Evolutionary conservation across 2,797 vertebrate species (phyloP).

Genomic region (Cuniculus paca): DNA sequence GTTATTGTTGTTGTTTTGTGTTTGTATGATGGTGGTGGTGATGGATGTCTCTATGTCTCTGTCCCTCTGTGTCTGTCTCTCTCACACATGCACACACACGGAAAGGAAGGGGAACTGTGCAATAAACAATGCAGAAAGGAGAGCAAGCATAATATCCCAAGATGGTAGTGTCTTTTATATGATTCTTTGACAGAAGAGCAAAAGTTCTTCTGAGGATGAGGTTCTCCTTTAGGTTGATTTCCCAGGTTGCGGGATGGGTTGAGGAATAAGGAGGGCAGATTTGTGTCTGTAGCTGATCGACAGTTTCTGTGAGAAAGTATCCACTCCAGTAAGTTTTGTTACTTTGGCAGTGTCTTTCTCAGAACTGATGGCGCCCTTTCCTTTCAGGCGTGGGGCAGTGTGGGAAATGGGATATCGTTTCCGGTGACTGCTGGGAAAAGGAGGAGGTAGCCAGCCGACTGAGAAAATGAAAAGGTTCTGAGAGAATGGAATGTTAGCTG

Average conservation of each 20-base stretch:
- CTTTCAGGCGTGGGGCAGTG: neutral
- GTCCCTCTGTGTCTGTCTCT: fast-evolving
- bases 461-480: slow-evolving; percentile 63
- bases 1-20: neutral
- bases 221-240: slow-evolving; percentile 27
- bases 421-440: slow-evolving; percentile 40
- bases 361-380: slow-evolving; percentile 60
- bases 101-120: neutral
- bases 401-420: slow-evolving; percentile 51
- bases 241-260: neutral
- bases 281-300: slow-evolving; percentile 57
- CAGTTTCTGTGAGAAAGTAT: slow-evolving; percentile 79
- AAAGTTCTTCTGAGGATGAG: slow-evolving; percentile 18
- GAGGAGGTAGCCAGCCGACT: slow-evolving; percentile 2
- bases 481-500: slow-evolving; percentile 73
- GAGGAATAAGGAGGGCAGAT: slow-evolving; percentile 50
- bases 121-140: slow-evolving; percentile 30
- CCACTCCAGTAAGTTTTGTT: slow-evolving; percentile 76
- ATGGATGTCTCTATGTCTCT: neutral
- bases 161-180: neutral
- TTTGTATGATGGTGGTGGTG: too few relatives aligned
- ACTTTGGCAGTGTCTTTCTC: slow-evolving; percentile 73
- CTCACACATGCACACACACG: neutral
- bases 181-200: slow-evolving; percentile 11
- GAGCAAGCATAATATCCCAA: slow-evolving; percentile 36